Percentiles rank a stretch among this genome's conserved stretches.
Conservation (phyloP, 2,113 vertebrate genomes). For the Mobula hypostoma region DNA sequence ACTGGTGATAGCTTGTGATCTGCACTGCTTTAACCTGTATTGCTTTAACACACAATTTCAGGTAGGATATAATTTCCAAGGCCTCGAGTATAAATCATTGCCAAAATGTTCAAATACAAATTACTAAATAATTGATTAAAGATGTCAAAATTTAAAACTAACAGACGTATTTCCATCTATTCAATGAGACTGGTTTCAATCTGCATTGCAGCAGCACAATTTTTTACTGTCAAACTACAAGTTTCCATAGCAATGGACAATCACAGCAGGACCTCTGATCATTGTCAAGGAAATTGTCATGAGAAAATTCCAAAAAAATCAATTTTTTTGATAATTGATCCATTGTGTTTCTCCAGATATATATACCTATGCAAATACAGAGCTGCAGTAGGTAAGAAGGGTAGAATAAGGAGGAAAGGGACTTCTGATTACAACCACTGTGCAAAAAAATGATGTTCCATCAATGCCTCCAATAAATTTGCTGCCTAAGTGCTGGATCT, state of each 20-base stretch:
- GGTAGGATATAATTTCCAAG: no score
- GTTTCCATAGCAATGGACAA: constrained; percentile 16
- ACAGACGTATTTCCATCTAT: not conserved
- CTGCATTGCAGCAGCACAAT: not conserved
- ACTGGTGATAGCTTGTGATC: no score
- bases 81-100: no score
- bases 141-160: not conserved
- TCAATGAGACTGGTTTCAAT: not conserved
- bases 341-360: not conserved
- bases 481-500: not conserved
- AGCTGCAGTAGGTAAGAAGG: not conserved
- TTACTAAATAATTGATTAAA: no score
- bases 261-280: not conserved
- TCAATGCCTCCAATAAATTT: not conserved
- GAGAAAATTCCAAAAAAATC: not conserved
- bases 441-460: not conserved
- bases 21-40: no score
- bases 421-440: not conserved
- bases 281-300: constrained; percentile 26
- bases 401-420: no score
- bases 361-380: no score
- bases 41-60: no score
- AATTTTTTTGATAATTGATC: not conserved
- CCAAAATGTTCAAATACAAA: no score
- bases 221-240: not conserved